Evolutionary conservation across 2,113 vertebrate species (phyloP).

Genomic region (Tetrax tetrax): DNA sequence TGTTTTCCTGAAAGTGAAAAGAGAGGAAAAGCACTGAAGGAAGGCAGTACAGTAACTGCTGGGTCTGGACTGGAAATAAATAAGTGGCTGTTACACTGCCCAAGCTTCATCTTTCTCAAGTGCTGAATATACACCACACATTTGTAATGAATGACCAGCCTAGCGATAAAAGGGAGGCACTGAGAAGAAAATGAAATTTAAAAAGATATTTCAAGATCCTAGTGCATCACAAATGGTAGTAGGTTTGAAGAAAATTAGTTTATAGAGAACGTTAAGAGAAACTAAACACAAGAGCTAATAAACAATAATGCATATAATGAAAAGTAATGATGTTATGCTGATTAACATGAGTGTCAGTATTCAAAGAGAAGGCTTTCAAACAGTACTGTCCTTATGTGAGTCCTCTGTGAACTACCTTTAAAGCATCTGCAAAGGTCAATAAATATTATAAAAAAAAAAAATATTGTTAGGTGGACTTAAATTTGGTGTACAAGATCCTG

Average conservation of each 20-base stretch:
- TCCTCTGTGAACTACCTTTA: background rate
- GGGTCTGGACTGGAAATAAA: background rate
- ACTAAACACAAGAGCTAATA: background rate
- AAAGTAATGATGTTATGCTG: background rate
- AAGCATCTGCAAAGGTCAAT: background rate
- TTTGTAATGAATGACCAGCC: background rate
- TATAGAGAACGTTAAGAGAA: background rate
- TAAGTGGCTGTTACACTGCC: background rate
- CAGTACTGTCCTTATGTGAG: background rate
- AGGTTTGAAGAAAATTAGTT: slow-evolving; percentile 21
- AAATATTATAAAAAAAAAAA: background rate
- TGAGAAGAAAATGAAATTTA: slow-evolving; percentile 1
- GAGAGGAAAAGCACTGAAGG: background rate
- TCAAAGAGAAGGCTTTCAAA: slow-evolving; percentile 1
- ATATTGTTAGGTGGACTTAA: background rate
- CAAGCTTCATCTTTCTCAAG: background rate
- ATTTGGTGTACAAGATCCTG: background rate
- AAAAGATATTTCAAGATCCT: background rate
- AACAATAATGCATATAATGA: slow-evolving; percentile 22
- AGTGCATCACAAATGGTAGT: background rate
- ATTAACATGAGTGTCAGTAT: background rate
- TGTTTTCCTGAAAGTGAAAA: background rate
- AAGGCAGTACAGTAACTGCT: background rate
- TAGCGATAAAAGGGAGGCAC: slow-evolving; percentile 18
- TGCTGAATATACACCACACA: background rate